Percentiles rank a stretch among this genome's conserved stretches.
These are phyloP conservation scores for Passer domesticus DNA, from an alignment of 2,113 vertebrate genomes.

Conservation along the genomic window DNA sequence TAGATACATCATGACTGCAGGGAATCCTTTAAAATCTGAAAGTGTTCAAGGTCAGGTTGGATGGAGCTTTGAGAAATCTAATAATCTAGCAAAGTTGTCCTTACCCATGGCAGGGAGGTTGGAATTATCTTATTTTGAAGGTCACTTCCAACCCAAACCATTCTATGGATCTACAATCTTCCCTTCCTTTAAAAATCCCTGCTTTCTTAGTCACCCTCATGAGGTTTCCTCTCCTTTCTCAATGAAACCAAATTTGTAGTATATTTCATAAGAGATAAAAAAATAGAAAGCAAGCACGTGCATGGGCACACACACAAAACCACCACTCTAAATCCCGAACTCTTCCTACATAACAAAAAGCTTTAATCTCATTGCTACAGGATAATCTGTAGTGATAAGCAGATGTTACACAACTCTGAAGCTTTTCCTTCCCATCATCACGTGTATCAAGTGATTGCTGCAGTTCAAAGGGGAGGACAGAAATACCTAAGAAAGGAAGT, in stretches of 20 bases:
- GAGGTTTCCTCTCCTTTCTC: background rate
- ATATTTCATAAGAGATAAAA: background rate
- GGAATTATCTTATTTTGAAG: background rate
- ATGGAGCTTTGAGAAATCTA: background rate
- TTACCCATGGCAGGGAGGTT: background rate
- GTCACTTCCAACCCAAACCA: background rate
- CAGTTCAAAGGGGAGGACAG: background rate
- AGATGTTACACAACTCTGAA: constrained; percentile 39
- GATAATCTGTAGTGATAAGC: constrained; percentile 55
- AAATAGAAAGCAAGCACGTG: background rate
- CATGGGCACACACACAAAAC: background rate
- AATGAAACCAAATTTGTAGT: background rate
- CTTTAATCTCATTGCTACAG: constrained; percentile 52
- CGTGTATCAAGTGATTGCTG: background rate
- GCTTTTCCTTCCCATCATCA: background rate
- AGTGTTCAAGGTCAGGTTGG: background rate
- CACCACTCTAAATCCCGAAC: background rate
- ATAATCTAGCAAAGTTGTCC: background rate
- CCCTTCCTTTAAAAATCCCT: background rate
- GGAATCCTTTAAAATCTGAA: background rate
- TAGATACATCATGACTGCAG: background rate
- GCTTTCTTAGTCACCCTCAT: background rate
- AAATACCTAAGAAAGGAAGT: constrained; percentile 36
- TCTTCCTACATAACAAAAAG: constrained; percentile 2
- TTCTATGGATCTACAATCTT: background rate